These are phyloP conservation scores for Malachius bipustulatus DNA, from an alignment of 2,888 invertebrate genomes.

Conservation along the genomic window DNA sequence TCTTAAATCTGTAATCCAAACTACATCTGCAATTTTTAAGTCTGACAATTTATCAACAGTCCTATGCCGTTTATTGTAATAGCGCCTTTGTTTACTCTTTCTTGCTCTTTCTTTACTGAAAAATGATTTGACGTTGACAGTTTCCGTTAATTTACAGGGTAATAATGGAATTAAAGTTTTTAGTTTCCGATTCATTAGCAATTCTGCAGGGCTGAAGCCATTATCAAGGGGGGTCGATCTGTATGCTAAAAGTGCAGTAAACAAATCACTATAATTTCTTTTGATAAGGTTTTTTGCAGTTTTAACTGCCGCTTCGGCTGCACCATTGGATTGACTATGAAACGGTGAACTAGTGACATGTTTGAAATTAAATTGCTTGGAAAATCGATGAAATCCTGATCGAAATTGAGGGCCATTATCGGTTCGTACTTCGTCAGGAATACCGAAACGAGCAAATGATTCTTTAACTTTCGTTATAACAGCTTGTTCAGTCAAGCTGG, in stretches of 20 bases:
- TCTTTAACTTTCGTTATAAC: slow-evolving; percentile 5
- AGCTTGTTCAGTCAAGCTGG: background rate
- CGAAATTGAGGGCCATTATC: slow-evolving; percentile 13
- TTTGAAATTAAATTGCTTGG: slow-evolving; percentile 7
- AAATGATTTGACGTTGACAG: background rate
- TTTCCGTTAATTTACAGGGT: background rate
- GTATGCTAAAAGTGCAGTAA: background rate
- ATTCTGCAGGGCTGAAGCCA: slow-evolving; percentile 1
- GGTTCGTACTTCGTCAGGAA: slow-evolving; percentile 9
- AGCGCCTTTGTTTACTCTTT: background rate
- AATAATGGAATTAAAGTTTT: slow-evolving; percentile 1
- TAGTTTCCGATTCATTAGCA: background rate
- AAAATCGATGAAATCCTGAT: slow-evolving; percentile 4
- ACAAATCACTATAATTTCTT: background rate
- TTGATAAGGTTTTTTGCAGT: slow-evolving; percentile 5
- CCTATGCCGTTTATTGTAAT: slow-evolving; percentile 1
- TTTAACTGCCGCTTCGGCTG: slow-evolving; percentile 12
- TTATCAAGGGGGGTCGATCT: background rate
- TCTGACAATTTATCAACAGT: slow-evolving; percentile 1
- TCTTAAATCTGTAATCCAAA: slow-evolving; percentile 1
- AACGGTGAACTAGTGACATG: slow-evolving; percentile 10
- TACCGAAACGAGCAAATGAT: slow-evolving; percentile 10
- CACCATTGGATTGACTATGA: slow-evolving; percentile 10
- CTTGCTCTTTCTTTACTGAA: background rate
- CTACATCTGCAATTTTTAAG: slow-evolving; percentile 3